These are phyloP conservation scores for Ellobius talpinus DNA, from an alignment of 2,113 vertebrate genomes.

Conservation along the genomic window DNA sequence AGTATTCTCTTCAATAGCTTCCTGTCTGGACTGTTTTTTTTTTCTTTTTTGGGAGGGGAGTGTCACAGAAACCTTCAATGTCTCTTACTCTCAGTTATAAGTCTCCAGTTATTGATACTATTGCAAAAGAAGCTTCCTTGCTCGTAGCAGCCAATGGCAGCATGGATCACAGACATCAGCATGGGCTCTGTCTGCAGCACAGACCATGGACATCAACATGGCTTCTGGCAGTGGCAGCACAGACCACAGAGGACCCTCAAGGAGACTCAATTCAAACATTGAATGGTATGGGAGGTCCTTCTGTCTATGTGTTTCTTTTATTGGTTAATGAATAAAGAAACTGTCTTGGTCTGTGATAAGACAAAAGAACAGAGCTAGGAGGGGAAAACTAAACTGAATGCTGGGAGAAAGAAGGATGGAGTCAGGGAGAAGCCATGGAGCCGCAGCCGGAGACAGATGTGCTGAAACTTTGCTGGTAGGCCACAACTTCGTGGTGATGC, in stretches of 20 bases:
- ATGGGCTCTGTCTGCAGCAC: neutral
- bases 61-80: neutral
- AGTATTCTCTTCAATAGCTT: neutral
- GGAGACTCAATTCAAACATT: neutral
- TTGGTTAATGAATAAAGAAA: too few species aligned
- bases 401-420: too few species aligned
- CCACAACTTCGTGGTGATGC: too few species aligned
- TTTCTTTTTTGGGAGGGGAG: rapidly evolving
- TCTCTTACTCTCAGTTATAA: neutral
- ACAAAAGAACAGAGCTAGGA: too few species aligned
- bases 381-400: too few species aligned
- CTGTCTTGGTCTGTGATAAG: too few species aligned
- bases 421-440: too few species aligned
- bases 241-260: neutral
- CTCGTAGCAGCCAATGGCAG: neutral
- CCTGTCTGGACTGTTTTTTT: neutral
- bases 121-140: neutral
- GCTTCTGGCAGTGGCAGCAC: neutral
- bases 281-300: neutral
- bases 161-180: neutral
- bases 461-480: too few species aligned
- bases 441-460: too few species aligned
- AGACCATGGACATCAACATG: neutral
- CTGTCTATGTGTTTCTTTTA: too few species aligned
- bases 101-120: neutral